phyloP scores from a whole-genome alignment of 2,797 vertebrate genomes.

The Taenioides sp. region DNA sequence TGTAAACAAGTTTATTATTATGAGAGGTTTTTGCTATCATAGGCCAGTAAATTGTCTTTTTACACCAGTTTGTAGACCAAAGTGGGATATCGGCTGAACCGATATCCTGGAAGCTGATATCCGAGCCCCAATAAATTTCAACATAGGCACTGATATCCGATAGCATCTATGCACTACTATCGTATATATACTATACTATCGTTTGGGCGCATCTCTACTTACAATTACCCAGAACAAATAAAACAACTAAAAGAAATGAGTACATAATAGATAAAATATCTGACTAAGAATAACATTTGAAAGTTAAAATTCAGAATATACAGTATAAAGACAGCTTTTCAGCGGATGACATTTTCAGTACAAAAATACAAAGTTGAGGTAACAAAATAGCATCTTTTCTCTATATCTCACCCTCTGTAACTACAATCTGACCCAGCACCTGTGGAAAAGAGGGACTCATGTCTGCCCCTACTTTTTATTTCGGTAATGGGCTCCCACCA shows the following conservation, averaged over 20 bases:
- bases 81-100: too few species aligned
- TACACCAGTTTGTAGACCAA: too few species aligned
- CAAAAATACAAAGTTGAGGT: slow-evolving; percentile 11
- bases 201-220: too few species aligned
- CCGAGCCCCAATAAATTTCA: too few species aligned
- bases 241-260: slow-evolving; percentile 7
- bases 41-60: too few species aligned
- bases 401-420: not conserved
- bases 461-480: slow-evolving; percentile 76
- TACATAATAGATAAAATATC: slow-evolving; percentile 5
- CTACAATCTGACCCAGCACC: slow-evolving; percentile 13
- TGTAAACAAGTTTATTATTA: too few species aligned
- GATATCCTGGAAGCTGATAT: too few species aligned
- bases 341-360: not conserved
- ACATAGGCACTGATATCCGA: too few species aligned
- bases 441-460: not conserved
- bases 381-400: slow-evolving; percentile 14
- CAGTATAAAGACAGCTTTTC: slow-evolving; percentile 8
- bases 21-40: too few species aligned
- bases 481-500: slow-evolving; percentile 88
- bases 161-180: too few species aligned
- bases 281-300: not conserved
- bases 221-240: slow-evolving; percentile 14
- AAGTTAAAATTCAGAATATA: slow-evolving; percentile 2
- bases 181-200: too few species aligned